Percentiles rank a stretch among this genome's conserved stretches.
Evolutionary conservation across 2,113 vertebrate species (phyloP).

Genomic region (Trinectes maculatus): DNA sequence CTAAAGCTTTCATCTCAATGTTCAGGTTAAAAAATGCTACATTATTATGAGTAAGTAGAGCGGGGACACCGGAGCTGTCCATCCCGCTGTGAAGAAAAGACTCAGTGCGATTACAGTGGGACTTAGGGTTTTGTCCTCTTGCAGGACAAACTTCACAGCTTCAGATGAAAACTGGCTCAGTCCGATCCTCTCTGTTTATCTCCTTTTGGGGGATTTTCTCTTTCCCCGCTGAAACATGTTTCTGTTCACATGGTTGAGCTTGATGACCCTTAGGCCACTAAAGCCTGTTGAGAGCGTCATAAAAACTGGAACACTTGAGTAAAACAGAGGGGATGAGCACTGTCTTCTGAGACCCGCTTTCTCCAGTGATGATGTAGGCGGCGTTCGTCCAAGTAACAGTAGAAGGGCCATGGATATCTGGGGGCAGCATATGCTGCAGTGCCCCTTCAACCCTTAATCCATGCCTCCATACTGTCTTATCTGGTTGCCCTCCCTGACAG

Average conservation of each 20-base stretch:
- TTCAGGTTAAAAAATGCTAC: too few species aligned
- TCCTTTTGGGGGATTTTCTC: neutral
- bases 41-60: too few species aligned
- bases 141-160: too few species aligned
- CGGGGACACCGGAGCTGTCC: too few species aligned
- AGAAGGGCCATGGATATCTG: constrained; percentile 43
- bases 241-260: neutral
- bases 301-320: constrained; percentile 12
- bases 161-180: neutral
- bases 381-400: constrained; percentile 23
- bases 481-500: constrained; percentile 44
- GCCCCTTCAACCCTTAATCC: constrained; percentile 65
- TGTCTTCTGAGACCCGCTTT: constrained; percentile 4
- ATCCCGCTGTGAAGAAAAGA: too few species aligned
- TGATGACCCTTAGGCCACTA: neutral
- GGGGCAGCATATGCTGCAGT: constrained; percentile 61
- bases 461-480: constrained; percentile 49
- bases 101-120: too few species aligned
- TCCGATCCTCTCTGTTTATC: neutral
- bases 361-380: constrained; percentile 3
- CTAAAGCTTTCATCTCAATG: too few species aligned
- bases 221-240: neutral
- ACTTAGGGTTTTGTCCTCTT: neutral
- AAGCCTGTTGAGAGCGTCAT: neutral
- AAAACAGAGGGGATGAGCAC: neutral